Percentiles rank a stretch among this genome's conserved stretches.
phyloP scores from a whole-genome alignment of 2,113 vertebrate species.

The Platysteira castanea region DNA sequence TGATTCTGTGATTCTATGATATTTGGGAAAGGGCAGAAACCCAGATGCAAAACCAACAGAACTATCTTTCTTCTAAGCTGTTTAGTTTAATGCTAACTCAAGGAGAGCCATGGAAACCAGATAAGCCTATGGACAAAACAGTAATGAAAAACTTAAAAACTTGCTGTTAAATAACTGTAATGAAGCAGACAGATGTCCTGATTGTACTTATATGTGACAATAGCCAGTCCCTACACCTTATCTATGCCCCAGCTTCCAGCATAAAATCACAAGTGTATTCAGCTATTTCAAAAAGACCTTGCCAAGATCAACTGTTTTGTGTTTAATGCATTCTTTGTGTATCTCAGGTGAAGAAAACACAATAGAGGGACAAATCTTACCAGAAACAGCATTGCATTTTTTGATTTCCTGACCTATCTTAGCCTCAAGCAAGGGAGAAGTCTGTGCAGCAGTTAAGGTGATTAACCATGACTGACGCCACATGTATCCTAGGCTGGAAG shows the following conservation, averaged over 20 bases:
- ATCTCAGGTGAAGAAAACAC: neutral
- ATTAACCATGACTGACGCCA: neutral
- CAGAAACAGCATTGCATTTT: neutral
- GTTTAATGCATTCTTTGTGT: neutral
- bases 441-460: neutral
- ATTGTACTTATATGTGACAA: neutral
- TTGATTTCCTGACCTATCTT: neutral
- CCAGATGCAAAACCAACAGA: neutral
- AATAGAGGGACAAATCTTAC: neutral
- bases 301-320: neutral
- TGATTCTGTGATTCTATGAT: neutral
- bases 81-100: neutral
- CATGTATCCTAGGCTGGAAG: neutral
- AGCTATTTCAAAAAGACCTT: neutral
- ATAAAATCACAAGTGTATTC: neutral
- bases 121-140: neutral
- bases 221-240: neutral
- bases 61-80: neutral
- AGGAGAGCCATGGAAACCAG: neutral
- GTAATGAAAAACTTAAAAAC: neutral
- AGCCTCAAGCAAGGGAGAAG: slow-evolving; percentile 28
- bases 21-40: neutral
- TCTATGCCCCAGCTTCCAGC: neutral
- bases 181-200: neutral
- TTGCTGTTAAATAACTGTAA: neutral